Evolutionary conservation across 2,113 vertebrate genomes (phyloP).

Genomic region (Fulica atra): DNA sequence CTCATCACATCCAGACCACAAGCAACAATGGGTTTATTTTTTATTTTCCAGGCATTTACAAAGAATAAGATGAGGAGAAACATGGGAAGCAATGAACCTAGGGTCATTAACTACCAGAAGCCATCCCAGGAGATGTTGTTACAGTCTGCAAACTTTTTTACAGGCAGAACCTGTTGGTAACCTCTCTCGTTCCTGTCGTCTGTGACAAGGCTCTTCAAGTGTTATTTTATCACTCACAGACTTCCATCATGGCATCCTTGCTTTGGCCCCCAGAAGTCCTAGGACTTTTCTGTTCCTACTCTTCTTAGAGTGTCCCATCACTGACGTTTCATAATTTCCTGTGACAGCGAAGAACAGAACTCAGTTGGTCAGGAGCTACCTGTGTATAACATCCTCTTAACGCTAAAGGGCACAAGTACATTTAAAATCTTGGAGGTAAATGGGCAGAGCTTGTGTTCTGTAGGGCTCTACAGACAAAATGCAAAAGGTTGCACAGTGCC

Average conservation of each 20-base stretch:
- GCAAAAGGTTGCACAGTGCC: background rate
- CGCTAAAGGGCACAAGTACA: background rate
- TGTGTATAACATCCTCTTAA: background rate
- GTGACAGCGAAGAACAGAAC: background rate
- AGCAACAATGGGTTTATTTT: background rate
- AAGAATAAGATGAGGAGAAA: background rate
- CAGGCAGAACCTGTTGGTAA: background rate
- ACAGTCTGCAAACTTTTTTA: background rate
- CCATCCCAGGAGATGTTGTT: background rate
- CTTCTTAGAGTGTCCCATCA: rapidly evolving
- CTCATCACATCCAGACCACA: background rate
- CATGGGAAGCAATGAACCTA: background rate
- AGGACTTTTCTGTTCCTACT: background rate
- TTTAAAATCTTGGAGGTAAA: background rate
- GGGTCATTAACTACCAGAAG: background rate
- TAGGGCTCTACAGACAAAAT: background rate
- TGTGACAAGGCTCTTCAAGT: background rate
- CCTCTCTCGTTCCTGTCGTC: background rate
- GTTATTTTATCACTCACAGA: background rate
- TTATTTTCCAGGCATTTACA: background rate
- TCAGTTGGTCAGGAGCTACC: background rate
- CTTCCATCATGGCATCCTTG: background rate
- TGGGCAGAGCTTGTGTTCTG: background rate
- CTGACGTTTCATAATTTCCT: background rate
- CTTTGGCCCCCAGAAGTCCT: background rate